These are phyloP conservation scores for Leiothrix lutea DNA, from an alignment of 2,113 vertebrate species.

Conservation along the genomic window DNA sequence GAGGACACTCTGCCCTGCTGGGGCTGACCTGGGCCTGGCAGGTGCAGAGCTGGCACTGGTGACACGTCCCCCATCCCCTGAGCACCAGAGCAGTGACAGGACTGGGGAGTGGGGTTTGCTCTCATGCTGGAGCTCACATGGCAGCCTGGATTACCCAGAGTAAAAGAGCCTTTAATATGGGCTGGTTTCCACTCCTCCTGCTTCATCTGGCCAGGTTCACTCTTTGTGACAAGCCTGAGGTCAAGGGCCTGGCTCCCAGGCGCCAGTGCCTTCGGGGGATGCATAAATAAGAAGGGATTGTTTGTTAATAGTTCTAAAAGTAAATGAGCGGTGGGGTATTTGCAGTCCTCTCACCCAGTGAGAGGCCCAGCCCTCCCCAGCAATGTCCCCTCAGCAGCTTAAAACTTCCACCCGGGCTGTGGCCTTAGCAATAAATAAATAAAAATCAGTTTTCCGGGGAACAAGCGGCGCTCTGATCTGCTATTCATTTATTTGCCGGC, in stretches of 20 bases:
- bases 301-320: neutral
- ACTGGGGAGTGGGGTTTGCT: neutral
- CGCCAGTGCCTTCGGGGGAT: fast-evolving
- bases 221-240: neutral
- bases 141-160: neutral
- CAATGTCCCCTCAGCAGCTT: neutral
- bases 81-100: neutral
- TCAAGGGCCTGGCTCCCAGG: neutral
- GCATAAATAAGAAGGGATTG: neutral
- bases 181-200: neutral
- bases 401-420: slow-evolving; percentile 18
- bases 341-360: neutral
- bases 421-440: slow-evolving; percentile 66
- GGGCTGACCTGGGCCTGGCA: neutral
- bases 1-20: neutral
- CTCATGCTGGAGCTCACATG: fast-evolving
- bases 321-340: neutral
- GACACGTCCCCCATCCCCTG: fast-evolving
- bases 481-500: slow-evolving; percentile 75
- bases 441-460: slow-evolving; percentile 60
- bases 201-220: neutral
- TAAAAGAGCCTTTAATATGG: neutral
- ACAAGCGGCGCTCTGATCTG: slow-evolving; percentile 73
- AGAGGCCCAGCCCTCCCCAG: neutral
- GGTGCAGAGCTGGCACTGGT: neutral